Conservation (phyloP, 2,113 vertebrate genomes). For the Enhydra lutris region DNA sequence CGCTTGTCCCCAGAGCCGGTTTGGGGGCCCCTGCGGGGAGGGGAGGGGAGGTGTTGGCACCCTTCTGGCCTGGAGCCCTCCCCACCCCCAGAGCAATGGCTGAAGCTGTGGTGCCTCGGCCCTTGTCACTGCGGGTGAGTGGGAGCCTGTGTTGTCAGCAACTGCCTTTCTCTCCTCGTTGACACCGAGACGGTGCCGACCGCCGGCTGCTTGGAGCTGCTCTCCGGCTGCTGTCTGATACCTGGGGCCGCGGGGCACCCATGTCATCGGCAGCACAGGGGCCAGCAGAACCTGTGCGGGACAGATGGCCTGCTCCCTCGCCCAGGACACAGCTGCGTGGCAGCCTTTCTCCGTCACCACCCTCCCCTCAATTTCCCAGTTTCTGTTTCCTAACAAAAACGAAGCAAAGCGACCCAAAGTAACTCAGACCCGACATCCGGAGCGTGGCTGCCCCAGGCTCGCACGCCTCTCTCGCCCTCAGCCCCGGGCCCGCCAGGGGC, state of each 20-base stretch:
- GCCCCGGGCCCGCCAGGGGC: no score
- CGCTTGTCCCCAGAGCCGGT: fast-evolving
- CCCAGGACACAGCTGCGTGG: fast-evolving
- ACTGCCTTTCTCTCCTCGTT: neutral
- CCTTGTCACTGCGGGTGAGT: fast-evolving
- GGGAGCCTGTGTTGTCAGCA: neutral
- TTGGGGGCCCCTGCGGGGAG: fast-evolving
- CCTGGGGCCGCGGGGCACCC: fast-evolving
- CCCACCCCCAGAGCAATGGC: fast-evolving
- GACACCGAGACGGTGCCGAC: fast-evolving
- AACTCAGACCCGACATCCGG: fast-evolving
- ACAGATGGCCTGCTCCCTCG: fast-evolving
- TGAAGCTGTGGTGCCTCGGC: fast-evolving
- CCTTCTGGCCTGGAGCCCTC: neutral
- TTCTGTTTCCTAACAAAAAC: neutral
- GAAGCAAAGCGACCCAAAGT: neutral
- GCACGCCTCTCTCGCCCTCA: no score
- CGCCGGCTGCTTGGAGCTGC: fast-evolving
- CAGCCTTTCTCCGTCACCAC: no score
- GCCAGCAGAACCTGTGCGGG: fast-evolving
- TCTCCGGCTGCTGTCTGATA: neutral
- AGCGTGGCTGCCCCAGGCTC: no score
- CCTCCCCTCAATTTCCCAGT: neutral
- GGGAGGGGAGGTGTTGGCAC: fast-evolving
- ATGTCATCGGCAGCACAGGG: fast-evolving